phyloP scores from a whole-genome alignment of 2,113 vertebrate species.

The Oostethus manadensis region DNA sequence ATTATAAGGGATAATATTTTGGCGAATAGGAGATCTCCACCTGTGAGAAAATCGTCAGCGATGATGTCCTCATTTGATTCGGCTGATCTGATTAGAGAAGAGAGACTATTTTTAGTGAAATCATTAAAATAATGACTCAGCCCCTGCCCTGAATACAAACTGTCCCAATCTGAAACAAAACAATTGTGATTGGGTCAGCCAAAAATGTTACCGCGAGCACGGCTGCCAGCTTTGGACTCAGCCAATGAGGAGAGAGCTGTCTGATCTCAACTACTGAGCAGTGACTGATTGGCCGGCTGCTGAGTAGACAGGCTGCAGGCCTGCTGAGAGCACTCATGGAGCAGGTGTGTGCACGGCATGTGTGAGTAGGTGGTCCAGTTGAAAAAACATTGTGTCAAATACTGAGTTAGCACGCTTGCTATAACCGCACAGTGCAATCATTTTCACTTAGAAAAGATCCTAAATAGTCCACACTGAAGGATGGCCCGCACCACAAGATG shows the following conservation, averaged over 20 bases:
- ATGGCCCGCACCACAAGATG: no score
- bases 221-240: slow-evolving; percentile 14
- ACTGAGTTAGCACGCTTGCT: neutral
- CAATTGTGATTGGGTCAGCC: slow-evolving; percentile 1
- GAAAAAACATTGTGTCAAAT: slow-evolving; percentile 15
- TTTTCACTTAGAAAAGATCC: no score
- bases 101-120: slow-evolving; percentile 41
- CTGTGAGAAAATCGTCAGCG: slow-evolving; percentile 14
- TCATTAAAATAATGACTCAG: slow-evolving; percentile 46
- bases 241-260: slow-evolving; percentile 17
- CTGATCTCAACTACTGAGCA: slow-evolving; percentile 41
- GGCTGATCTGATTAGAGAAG: slow-evolving; percentile 41
- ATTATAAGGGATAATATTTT: slow-evolving; percentile 1
- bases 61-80: slow-evolving; percentile 33
- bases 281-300: slow-evolving; percentile 49
- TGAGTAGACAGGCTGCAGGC: slow-evolving; percentile 26
- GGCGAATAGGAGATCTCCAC: neutral
- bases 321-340: slow-evolving; percentile 38
- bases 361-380: slow-evolving; percentile 38
- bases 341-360: slow-evolving; percentile 38
- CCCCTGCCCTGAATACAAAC: slow-evolving; percentile 19
- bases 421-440: no score
- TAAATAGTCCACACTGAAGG: no score
- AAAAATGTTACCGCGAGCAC: slow-evolving; percentile 1
- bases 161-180: slow-evolving; percentile 21